A percentile compares a stretch with the other conserved stretches of the same genome.
phyloP scores from a whole-genome alignment of 2,113 vertebrate species.

The Toxostoma redivivum region DNA sequence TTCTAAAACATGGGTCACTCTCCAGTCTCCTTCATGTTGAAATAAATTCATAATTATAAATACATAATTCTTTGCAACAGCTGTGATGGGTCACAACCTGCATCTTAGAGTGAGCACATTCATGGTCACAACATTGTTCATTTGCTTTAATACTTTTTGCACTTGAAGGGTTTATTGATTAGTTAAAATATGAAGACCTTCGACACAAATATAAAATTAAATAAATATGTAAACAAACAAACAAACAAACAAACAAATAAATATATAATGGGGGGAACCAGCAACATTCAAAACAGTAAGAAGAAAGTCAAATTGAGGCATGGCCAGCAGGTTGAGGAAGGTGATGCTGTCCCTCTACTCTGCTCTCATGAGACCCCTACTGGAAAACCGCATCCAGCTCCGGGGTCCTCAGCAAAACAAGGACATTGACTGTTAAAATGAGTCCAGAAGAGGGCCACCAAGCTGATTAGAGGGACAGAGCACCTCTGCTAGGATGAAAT shows the following conservation, averaged over 20 bases:
- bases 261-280: background rate
- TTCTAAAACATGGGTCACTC: background rate
- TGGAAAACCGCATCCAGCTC: background rate
- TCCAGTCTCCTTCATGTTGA: background rate
- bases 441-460: background rate
- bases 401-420: background rate
- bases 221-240: too few species aligned
- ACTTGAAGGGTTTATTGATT: background rate
- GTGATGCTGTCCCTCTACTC: background rate
- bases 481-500: background rate
- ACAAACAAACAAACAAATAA: too few species aligned
- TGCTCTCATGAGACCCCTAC: background rate
- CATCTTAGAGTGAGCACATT: background rate
- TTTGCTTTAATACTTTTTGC: background rate
- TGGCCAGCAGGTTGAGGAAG: background rate
- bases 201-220: background rate
- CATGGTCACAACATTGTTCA: background rate
- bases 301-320: background rate
- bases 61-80: background rate
- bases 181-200: background rate
- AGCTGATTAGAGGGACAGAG: background rate
- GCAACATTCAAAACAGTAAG: background rate
- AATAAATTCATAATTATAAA: background rate
- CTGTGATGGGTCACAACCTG: background rate
- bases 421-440: accelerated